Evolutionary conservation across 2,113 vertebrate genomes (phyloP), one percentile per base, ranked within the genome.

Genomic region (Myiozetetes cayanensis): DNA sequence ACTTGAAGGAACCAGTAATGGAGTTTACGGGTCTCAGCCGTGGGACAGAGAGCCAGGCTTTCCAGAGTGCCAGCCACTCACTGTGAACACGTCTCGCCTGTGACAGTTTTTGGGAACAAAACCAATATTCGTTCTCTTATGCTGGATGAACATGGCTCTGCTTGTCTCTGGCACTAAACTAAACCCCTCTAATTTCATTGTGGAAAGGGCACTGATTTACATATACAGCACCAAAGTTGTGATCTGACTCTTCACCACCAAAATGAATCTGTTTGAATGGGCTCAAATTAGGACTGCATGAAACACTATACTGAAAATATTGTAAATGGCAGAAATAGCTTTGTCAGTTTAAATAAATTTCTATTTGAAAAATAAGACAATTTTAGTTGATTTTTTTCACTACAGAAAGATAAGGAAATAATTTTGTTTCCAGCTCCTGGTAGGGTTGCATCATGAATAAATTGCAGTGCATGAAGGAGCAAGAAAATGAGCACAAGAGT

Each of bases 21-120:
- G 25, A 49, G 11, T 22, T 22, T 61, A 31, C 35, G 31, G n/a
- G 14, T 77, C 31, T 77, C 41, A n/a, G 53, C 22, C 5, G 4
- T 14, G 27, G 43, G 28, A 53, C 24, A 87, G 35, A 58, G 27
- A 37, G 12, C 23, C 53, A 19, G 4, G 2, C 6, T 37, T 17
- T 56, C 37, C 59, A 39, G 9, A 4, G 6, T 4, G 13, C 33
- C n/a, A 22, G 65, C 9, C 31, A 25, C 23, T 53, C 31, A 22
- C 9, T 3, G 1, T 2, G n/a, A 8, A 11, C 37, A 23, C 12
- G 10, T 53, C 37, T n/a, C 44, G 31, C n/a, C 25, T 5, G 1
- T 4, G 30, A n/a, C 18, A 33, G 47, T 27, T 87, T 80, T 89
- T 1, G 7, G 35, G 8, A 89, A 17, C 49, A 84, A 87, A 82